Percentiles rank a stretch among this genome's conserved stretches.
phyloP scores from a whole-genome alignment of 2,113 vertebrate genomes.

The Megaleporinus macrocephalus region DNA sequence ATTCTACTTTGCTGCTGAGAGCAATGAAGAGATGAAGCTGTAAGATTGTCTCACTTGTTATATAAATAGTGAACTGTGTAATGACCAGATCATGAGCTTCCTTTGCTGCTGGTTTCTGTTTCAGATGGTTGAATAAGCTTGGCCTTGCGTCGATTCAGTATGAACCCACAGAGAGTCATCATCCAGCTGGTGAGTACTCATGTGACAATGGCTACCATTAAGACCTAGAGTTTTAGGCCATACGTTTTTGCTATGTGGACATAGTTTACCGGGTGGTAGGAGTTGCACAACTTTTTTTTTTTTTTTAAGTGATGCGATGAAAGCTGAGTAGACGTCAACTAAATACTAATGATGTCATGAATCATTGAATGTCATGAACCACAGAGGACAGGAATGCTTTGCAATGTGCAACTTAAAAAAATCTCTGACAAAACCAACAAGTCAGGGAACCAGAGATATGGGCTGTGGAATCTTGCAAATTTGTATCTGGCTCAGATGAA shows the following conservation, averaged over 20 bases:
- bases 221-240: neutral
- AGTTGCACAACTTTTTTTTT: too few relatives aligned
- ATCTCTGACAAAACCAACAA: too few relatives aligned
- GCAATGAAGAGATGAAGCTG: conserved; percentile 90
- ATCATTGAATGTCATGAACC: too few relatives aligned
- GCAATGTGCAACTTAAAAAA: too few relatives aligned
- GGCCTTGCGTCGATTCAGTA: conserved; percentile 87
- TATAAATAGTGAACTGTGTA: neutral
- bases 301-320: too few relatives aligned
- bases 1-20: conserved; percentile 97
- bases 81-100: neutral
- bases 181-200: conserved; percentile 63
- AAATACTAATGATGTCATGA: neutral
- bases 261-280: too few relatives aligned
- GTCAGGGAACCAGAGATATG: too few relatives aligned
- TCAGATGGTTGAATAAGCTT: conserved; percentile 94
- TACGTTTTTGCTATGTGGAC: neutral
- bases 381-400: too few relatives aligned
- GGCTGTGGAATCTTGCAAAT: too few relatives aligned
- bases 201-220: neutral
- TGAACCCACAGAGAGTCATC: conserved; percentile 63
- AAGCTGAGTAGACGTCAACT: too few relatives aligned
- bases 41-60: conserved; percentile 75
- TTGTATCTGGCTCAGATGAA: too few relatives aligned
- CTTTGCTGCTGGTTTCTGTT: conserved; percentile 41